These are phyloP conservation scores for Epinephelus lanceolatus DNA, from an alignment of 2,113 vertebrate genomes.

Conservation along the genomic window DNA sequence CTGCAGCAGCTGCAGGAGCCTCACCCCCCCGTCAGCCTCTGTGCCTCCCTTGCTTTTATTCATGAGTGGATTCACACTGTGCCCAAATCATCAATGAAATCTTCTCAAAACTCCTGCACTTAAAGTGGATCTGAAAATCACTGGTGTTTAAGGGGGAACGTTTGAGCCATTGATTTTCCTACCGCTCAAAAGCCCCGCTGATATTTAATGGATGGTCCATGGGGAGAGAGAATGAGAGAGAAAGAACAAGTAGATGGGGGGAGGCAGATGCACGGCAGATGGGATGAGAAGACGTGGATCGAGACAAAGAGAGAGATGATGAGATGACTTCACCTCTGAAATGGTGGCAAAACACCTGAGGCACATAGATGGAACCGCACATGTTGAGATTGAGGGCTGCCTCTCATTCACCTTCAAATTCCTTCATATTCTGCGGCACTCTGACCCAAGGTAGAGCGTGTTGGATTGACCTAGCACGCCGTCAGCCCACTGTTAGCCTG, in stretches of 20 bases:
- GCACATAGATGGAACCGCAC: background rate
- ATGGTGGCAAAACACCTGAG: conserved; percentile 2
- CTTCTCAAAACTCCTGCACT: conserved; percentile 52
- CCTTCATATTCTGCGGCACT: background rate
- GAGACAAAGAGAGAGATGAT: background rate
- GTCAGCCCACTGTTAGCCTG: background rate
- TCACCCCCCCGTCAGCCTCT: conserved; percentile 15
- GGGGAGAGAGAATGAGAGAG: conserved; percentile 46
- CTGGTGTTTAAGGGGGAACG: conserved; percentile 57
- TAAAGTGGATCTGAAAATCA: conserved; percentile 67
- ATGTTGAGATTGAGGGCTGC: background rate
- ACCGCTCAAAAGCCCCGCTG: conserved; percentile 57
- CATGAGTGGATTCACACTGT: conserved; percentile 54
- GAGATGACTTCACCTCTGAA: conserved; percentile 14
- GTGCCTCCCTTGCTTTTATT: conserved; percentile 39
- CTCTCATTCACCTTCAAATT: background rate
- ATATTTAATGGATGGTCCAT: conserved; percentile 64
- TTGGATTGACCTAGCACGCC: conserved; percentile 15
- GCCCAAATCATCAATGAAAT: conserved; percentile 61
- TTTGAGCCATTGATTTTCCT: conserved; percentile 64
- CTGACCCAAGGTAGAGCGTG: background rate
- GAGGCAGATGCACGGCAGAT: conserved; percentile 1
- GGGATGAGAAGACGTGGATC: conserved; percentile 12
- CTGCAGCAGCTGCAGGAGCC: conserved; percentile 10
- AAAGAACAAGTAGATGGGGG: conserved; percentile 8